phyloP scores from a whole-genome alignment of 53 echinoderm and acorn worm genomes.

The Henricia sp. region DNA sequence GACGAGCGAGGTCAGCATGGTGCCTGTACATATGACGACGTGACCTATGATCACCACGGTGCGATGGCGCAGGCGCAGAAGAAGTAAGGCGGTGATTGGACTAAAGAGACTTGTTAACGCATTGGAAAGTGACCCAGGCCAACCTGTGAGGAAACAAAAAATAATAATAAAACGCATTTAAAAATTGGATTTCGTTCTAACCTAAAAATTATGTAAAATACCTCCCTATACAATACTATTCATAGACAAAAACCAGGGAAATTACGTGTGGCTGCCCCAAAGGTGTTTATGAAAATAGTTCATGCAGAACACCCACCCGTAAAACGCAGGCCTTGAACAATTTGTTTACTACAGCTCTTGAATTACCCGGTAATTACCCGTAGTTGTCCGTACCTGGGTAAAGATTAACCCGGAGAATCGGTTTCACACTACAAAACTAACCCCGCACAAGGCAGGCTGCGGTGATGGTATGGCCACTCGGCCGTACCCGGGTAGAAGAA shows the following conservation, averaged over 20 bases:
- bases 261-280: neutral
- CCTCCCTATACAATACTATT: neutral
- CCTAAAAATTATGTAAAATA: neutral
- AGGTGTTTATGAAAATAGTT: too few relatives aligned
- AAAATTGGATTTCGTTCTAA: neutral
- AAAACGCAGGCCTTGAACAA: too few relatives aligned
- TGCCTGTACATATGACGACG: neutral
- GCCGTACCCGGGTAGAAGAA: too few relatives aligned
- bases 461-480: too few relatives aligned
- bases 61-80: neutral
- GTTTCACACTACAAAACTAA: too few relatives aligned
- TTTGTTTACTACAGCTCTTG: too few relatives aligned
- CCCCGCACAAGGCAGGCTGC: too few relatives aligned
- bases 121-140: constrained; percentile 7
- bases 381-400: too few relatives aligned
- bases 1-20: constrained; percentile 9
- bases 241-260: neutral
- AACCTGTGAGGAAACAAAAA: neutral
- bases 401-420: too few relatives aligned
- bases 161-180: neutral
- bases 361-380: too few relatives aligned
- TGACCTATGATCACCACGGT: neutral
- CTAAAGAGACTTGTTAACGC: neutral
- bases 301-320: too few relatives aligned
- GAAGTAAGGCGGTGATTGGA: neutral